Percentiles rank a stretch among this genome's conserved stretches.
These are phyloP conservation scores for Ibycter americanus DNA, from an alignment of 2,797 vertebrate species.

Conservation along the genomic window DNA sequence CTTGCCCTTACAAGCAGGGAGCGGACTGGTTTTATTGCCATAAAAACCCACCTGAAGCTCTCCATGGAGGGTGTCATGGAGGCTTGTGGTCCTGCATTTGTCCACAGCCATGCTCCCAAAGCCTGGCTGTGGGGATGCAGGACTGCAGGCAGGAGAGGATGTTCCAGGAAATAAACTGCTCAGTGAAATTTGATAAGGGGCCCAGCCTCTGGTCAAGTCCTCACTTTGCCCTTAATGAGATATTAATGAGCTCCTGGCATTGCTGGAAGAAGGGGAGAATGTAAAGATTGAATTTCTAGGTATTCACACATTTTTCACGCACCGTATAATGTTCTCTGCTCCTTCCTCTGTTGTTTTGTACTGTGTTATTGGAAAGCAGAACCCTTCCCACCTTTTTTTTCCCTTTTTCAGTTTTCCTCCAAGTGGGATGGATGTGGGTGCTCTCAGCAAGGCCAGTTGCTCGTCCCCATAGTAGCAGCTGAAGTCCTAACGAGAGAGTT, in stretches of 20 bases:
- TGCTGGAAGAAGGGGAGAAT: background rate
- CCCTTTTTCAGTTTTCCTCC: background rate
- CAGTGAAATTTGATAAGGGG: background rate
- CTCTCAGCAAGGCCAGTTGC: background rate
- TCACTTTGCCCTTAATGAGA: background rate
- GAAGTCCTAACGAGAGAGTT: background rate
- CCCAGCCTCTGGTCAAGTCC: background rate
- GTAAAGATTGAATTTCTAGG: background rate
- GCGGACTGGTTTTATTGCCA: background rate
- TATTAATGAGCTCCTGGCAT: background rate
- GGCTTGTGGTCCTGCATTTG: accelerated
- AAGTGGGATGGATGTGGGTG: background rate
- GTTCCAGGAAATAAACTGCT: background rate
- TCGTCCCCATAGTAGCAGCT: background rate
- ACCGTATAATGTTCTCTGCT: accelerated
- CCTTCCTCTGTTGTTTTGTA: background rate
- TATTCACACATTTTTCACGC: background rate
- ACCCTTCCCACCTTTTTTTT: background rate
- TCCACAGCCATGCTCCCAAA: accelerated
- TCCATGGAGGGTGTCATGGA: background rate
- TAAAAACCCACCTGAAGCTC: background rate
- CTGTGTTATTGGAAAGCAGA: background rate
- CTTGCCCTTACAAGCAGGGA: background rate
- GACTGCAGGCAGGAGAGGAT: background rate
- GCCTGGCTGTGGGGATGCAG: background rate